phyloP scores from a whole-genome alignment of 2,888 invertebrate genomes.

The Philonicus albiceps region DNA sequence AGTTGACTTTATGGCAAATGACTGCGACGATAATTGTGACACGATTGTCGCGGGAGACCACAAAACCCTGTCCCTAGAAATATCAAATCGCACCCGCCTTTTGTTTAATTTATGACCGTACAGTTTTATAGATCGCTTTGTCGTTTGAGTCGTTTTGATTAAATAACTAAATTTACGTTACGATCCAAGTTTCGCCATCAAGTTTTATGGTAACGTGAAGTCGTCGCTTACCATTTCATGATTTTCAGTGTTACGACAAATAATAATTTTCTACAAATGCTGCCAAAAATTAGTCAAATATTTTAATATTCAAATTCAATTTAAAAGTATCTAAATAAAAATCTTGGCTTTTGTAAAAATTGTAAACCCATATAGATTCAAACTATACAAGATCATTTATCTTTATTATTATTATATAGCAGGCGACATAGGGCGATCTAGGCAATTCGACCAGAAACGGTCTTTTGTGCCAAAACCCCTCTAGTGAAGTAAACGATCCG shows the following conservation, averaged over 20 bases:
- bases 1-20: neutral
- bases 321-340: neutral
- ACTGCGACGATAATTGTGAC: constrained; percentile 3
- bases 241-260: neutral
- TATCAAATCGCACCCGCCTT: neutral
- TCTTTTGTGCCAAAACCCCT: too few species aligned
- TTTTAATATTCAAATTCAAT: neutral
- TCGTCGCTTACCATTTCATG: neutral
- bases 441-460: too few species aligned
- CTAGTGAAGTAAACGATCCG: too few species aligned
- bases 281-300: neutral
- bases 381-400: too few species aligned
- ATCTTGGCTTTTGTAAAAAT: neutral
- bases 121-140: neutral
- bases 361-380: too few species aligned
- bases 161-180: neutral
- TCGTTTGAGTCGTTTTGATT: neutral
- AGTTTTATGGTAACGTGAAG: neutral
- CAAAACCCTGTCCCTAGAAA: neutral
- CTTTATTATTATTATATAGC: too few species aligned
- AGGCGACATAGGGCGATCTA: too few species aligned
- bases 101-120: neutral
- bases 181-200: neutral
- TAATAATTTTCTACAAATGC: neutral
- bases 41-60: neutral